Evolutionary conservation across 2,888 invertebrate species (phyloP).

Genomic region (Polyommatus icarus): DNA sequence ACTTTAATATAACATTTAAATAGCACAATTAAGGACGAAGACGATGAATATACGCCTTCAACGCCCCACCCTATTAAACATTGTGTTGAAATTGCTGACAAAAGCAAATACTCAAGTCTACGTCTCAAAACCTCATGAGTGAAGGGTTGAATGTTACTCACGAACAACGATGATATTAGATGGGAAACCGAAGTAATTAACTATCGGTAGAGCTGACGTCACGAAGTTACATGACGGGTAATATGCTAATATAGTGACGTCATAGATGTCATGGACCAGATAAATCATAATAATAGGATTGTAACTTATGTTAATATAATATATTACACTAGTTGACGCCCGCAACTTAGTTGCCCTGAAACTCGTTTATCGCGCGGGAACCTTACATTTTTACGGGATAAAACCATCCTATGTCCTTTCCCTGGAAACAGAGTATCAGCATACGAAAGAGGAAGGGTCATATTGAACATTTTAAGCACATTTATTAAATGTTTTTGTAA

Average conservation of each 20-base stretch:
- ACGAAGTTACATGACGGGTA: conserved; percentile 8
- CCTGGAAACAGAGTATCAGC: too few species aligned
- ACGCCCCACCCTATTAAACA: not conserved
- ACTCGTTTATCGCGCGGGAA: too few species aligned
- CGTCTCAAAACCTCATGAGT: not conserved
- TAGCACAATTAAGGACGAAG: too few species aligned
- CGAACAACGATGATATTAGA: not conserved
- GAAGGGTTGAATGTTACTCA: not conserved
- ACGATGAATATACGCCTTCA: not conserved
- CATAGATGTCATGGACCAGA: not conserved
- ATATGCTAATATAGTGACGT: not conserved
- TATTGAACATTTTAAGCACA: too few species aligned
- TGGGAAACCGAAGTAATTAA: conserved; percentile 9
- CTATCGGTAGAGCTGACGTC: conserved; percentile 13
- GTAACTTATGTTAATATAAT: too few species aligned
- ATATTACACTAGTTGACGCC: too few species aligned
- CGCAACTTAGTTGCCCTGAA: too few species aligned
- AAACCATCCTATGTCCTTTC: too few species aligned
- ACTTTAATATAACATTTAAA: too few species aligned
- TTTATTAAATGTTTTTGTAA: too few species aligned
- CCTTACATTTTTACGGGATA: too few species aligned
- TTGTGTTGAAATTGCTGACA: not conserved
- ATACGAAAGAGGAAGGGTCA: too few species aligned
- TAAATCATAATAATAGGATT: not conserved
- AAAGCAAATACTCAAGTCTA: not conserved